Evolutionary conservation across 2,797 vertebrate species (phyloP).

Genomic region (Enteromius treurensis): DNA sequence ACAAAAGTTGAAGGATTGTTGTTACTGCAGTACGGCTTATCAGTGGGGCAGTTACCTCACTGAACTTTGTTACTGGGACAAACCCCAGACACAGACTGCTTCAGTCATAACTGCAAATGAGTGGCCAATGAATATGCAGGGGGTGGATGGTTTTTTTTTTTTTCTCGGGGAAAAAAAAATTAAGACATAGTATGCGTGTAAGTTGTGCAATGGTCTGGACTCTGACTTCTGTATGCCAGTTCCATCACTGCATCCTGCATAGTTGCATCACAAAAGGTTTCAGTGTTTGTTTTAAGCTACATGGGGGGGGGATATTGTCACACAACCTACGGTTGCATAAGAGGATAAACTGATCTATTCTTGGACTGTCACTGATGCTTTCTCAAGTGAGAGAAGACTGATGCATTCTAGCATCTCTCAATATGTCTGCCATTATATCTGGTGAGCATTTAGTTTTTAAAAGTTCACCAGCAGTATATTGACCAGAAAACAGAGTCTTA

Average conservation of each 20-base stretch:
- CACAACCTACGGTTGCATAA: conserved; percentile 57
- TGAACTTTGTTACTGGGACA: conserved; percentile 36
- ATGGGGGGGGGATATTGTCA: background rate
- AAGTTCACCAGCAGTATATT: background rate
- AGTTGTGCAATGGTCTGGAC: conserved; percentile 60
- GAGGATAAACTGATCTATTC: conserved; percentile 62
- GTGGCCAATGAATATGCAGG: conserved; percentile 20
- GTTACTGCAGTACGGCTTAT: conserved; percentile 32
- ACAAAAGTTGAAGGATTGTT: background rate
- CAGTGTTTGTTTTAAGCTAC: background rate
- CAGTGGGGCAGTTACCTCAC: conserved; percentile 14
- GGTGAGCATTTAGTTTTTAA: background rate
- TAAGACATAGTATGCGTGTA: background rate
- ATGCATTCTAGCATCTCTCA: background rate
- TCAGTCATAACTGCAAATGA: conserved; percentile 8
- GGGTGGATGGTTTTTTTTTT: background rate
- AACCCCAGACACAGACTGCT: background rate
- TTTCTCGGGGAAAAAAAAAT: background rate
- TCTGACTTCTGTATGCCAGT: conserved; percentile 43
- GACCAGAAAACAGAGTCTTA: background rate
- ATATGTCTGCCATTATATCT: background rate
- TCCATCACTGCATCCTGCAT: background rate
- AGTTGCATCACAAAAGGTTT: background rate
- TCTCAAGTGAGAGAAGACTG: conserved; percentile 5
- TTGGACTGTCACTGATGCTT: conserved; percentile 36